Evolutionary conservation across 2,888 invertebrate genomes (phyloP).

Genomic region (Temnothorax rugatulus): DNA sequence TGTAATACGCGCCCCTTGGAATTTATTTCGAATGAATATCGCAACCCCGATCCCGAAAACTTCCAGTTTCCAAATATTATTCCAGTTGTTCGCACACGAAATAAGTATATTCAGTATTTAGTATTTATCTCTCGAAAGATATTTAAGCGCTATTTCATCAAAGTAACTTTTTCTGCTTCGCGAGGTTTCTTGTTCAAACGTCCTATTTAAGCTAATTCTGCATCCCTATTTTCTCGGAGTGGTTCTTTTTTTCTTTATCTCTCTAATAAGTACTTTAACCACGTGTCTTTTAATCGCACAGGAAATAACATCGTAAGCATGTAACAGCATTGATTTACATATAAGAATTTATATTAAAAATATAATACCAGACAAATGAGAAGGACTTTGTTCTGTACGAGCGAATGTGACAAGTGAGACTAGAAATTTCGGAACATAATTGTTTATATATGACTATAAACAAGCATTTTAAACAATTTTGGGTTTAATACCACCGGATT

Average conservation of each 20-base stretch:
- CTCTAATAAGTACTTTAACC: slow-evolving; percentile 35
- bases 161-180: slow-evolving; percentile 6
- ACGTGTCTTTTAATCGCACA: slow-evolving; percentile 22
- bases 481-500: slow-evolving; percentile 10
- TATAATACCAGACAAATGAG: slow-evolving; percentile 34
- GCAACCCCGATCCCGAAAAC: not conserved
- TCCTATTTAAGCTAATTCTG: not conserved
- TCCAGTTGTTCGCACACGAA: slow-evolving; percentile 32
- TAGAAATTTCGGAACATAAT: slow-evolving; percentile 24
- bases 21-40: not conserved
- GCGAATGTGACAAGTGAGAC: slow-evolving; percentile 25
- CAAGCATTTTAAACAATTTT: slow-evolving; percentile 11
- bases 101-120: slow-evolving; percentile 13
- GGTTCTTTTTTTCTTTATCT: not conserved
- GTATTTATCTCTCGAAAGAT: not conserved
- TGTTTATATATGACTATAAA: slow-evolving; percentile 32
- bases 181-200: not conserved
- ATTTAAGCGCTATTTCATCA: not conserved
- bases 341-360: slow-evolving; percentile 18
- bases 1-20: not conserved
- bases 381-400: slow-evolving; percentile 11
- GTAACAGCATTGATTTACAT: slow-evolving; percentile 8
- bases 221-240: slow-evolving; percentile 6
- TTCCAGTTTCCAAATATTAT: slow-evolving; percentile 23
- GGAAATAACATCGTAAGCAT: slow-evolving; percentile 3